phyloP scores from a whole-genome alignment of 2,888 invertebrate genomes.

The Aquatica leii region DNA sequence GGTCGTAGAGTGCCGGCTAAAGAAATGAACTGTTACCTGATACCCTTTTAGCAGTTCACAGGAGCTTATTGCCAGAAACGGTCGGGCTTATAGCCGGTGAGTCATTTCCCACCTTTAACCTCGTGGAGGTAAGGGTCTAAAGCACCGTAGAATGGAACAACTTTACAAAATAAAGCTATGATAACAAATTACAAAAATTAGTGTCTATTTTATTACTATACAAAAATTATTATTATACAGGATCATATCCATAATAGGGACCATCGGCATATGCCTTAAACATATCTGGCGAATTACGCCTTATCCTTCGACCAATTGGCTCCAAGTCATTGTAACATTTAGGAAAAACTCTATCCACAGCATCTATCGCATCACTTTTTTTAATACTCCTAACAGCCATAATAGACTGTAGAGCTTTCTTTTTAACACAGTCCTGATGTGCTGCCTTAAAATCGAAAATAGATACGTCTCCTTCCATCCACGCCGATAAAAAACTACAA shows the following conservation, averaged over 20 bases:
- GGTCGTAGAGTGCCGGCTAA: no score
- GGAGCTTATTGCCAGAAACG: no score
- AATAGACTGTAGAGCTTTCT: constrained; percentile 85
- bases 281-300: constrained; percentile 80
- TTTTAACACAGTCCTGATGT: constrained; percentile 91
- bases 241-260: constrained; percentile 79
- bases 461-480: constrained; percentile 79
- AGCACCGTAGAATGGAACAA: no score
- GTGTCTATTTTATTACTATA: background rate
- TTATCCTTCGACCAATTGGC: constrained; percentile 83
- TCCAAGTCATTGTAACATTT: constrained; percentile 93
- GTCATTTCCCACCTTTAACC: no score
- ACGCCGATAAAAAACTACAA: constrained; percentile 86
- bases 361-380: constrained; percentile 73
- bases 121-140: no score
- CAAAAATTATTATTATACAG: constrained; percentile 8
- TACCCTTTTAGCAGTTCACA: no score
- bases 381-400: constrained; percentile 81
- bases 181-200: constrained; percentile 5
- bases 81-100: no score
- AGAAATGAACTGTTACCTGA: no score
- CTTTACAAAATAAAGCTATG: background rate
- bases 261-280: constrained; percentile 79
- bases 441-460: constrained; percentile 74
- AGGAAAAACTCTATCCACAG: constrained; percentile 87